phyloP scores from a whole-genome alignment of 2,797 vertebrate species.

The Sebastes vulpes region DNA sequence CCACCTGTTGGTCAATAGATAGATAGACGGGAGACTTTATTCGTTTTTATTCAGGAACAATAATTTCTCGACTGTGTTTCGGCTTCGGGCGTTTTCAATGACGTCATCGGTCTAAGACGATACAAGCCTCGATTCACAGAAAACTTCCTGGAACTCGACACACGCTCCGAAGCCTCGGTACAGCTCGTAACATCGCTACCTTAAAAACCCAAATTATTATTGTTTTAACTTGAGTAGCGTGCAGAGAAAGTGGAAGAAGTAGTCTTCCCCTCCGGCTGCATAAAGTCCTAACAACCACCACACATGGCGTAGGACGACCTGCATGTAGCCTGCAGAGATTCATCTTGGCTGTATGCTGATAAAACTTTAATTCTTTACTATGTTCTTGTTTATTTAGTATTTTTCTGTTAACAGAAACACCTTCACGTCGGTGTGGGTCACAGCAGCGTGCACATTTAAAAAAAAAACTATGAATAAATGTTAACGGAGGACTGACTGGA shows the following conservation, averaged over 20 bases:
- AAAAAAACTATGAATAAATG: not conserved
- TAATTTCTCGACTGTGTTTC: no score
- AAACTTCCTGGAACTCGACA: no score
- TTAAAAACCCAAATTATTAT: not conserved
- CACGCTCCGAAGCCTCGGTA: no score
- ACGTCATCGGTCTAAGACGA: no score
- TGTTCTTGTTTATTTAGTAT: not conserved
- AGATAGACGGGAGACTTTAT: no score
- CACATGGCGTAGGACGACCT: not conserved
- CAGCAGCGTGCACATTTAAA: not conserved
- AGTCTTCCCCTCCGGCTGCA: not conserved
- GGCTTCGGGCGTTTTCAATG: no score
- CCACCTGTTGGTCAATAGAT: no score
- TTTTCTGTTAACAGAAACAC: constrained; percentile 6
- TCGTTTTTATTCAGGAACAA: no score
- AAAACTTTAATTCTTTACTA: not conserved
- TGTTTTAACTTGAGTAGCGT: not conserved
- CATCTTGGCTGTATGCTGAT: not conserved
- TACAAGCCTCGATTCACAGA: no score
- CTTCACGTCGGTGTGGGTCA: not conserved
- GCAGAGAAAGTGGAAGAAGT: not conserved
- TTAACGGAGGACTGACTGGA: not conserved
- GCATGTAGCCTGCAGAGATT: not conserved
- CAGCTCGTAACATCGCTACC: no score
- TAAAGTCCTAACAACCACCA: not conserved